These are phyloP conservation scores for Mallotus villosus DNA, from an alignment of 2,797 vertebrate species.

Conservation along the genomic window DNA sequence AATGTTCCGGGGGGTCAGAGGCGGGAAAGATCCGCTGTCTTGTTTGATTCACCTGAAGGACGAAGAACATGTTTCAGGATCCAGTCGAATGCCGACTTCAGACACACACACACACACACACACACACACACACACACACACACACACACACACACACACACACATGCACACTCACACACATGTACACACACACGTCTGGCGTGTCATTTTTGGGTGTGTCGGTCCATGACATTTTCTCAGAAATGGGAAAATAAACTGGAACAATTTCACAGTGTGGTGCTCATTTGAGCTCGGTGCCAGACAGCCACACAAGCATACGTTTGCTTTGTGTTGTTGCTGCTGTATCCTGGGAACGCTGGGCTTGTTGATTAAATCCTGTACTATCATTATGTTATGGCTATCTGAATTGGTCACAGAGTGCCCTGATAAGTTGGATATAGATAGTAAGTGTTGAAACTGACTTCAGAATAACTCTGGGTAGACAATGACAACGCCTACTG, in stretches of 20 bases:
- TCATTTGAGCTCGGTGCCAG: neutral
- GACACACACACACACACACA: neutral
- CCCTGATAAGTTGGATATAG: neutral
- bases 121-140: slow-evolving; percentile 5
- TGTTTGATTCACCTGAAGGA: too few relatives aligned
- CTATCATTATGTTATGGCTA: neutral
- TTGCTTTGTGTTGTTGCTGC: neutral
- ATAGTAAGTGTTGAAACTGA: neutral
- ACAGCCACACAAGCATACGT: neutral
- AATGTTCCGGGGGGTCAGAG: too few relatives aligned
- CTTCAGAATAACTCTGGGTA: too few relatives aligned
- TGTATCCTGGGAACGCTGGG: neutral
- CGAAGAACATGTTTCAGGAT: too few relatives aligned
- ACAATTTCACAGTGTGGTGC: slow-evolving; percentile 13
- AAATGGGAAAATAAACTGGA: slow-evolving; percentile 3
- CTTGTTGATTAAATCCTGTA: neutral
- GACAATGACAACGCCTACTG: neutral
- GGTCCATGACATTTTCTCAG: neutral
- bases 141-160: neutral
- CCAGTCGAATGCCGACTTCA: too few relatives aligned
- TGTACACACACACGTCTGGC: neutral
- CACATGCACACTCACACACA: slow-evolving; percentile 17
- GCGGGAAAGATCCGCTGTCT: too few relatives aligned
- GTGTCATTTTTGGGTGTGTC: neutral
- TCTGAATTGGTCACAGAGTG: neutral